Base-by-base conservation (phyloP, 2,797 vertebrate species). In the Astyanax mexicanus region DNA sequence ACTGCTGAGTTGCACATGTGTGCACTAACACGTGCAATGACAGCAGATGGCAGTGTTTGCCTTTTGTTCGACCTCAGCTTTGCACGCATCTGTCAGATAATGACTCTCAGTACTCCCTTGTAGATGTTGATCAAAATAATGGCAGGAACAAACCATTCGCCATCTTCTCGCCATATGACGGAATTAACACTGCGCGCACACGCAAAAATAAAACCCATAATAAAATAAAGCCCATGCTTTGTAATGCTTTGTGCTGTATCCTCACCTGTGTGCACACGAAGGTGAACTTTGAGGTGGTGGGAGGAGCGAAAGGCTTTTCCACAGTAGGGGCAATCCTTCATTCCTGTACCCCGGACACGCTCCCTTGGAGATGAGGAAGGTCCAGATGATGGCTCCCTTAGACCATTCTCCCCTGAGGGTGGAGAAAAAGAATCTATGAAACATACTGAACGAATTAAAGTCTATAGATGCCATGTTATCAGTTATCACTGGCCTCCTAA, bases 281-380 rank as follows among this genome's bases (percentile, higher is more conserved):
- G 92, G 86, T 98, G 96, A 84, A 98, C 96, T 92, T 98, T 98
- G 83, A 98, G 95, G 85, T 98, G 96, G 88, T 98, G 96, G 57
- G 96, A 96, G 55, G 96, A 97, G 74, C 96, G 95, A 90, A 98
- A 98, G 61, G 95, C 95, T 91, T 98, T 98, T 65, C 96, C 96
- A 58, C 96, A 98, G 92, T 96, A 98, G 51, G 96, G 96, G 80
- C 96, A 98, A 83, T 98, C 96, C 89, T 96, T 97, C 81, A 95
- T 95, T 67, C 94, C 95, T 81, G 93, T 89, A 42, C 94, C 93
- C 11, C 95, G 93, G 80, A 94, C 92, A 49, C 93, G 91, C 83
- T 95, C 95, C 77, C 91, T 92, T 79, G 81, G 84, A 86, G 89
- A 73, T 77, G 85, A 80, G 42, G 90, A 86, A 51, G 88, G 74